A percentile compares a stretch with the other conserved stretches of the same genome.
phyloP scores from a whole-genome alignment of 2,888 invertebrate genomes.

The Napeogenes sylphis region DNA sequence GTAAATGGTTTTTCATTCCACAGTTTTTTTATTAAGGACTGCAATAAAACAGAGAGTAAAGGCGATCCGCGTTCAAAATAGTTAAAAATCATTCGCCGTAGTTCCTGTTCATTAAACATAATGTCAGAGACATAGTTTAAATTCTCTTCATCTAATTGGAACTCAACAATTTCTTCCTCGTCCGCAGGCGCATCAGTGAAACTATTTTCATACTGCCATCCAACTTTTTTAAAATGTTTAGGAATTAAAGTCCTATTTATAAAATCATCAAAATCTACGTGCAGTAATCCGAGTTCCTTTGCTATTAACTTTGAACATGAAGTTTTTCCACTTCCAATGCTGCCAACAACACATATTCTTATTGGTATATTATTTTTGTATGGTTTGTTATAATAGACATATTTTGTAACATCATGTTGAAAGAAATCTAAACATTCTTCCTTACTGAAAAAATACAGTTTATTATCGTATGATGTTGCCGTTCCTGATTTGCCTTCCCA shows the following conservation, averaged over 20 bases:
- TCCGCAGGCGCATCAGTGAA: conserved; percentile 53
- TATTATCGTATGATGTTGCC: conserved; percentile 70
- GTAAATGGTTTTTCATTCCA: conserved; percentile 76
- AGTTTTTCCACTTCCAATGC: conserved; percentile 75
- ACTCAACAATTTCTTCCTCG: conserved; percentile 54
- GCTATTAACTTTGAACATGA: conserved; percentile 69
- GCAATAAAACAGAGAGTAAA: conserved; percentile 63
- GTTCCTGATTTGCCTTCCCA: conserved; percentile 80
- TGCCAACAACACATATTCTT: conserved; percentile 78
- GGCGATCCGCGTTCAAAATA: conserved; percentile 72
- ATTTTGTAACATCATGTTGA: conserved; percentile 66
- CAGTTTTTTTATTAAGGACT: conserved; percentile 60
- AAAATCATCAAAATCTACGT: conserved; percentile 68
- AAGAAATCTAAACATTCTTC: conserved; percentile 71
- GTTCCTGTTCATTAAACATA: conserved; percentile 57
- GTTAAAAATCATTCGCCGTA: conserved; percentile 56
- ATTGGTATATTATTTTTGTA: conserved; percentile 65
- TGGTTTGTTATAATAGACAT: conserved; percentile 65
- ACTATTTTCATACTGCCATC: conserved; percentile 61
- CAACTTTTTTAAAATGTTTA: conserved; percentile 64
- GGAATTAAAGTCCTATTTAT: conserved; percentile 58
- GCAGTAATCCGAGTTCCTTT: conserved; percentile 74
- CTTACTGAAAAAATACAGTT: conserved; percentile 73
- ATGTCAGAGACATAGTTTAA: conserved; percentile 49
- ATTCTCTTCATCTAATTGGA: conserved; percentile 60